These are phyloP conservation scores for Papilio glaucus DNA, from an alignment of 1,140 invertebrate genomes.

Conservation along the genomic window DNA sequence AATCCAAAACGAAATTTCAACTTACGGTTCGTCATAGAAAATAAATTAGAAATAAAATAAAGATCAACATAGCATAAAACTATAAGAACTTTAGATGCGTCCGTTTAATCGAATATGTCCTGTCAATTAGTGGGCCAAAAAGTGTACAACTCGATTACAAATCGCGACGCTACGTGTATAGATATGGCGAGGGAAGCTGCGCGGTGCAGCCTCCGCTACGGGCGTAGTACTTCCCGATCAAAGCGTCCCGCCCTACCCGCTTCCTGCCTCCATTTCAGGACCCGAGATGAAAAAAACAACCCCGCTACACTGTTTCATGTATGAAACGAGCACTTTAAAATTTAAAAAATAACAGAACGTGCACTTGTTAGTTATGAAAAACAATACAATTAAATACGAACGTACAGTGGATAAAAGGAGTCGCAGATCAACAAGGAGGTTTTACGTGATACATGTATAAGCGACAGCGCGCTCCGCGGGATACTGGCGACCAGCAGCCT, in stretches of 20 bases:
- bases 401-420: conserved; percentile 47
- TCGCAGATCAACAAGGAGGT: conserved; percentile 41
- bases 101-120: not conserved
- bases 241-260: conserved; percentile 68
- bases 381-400: conserved; percentile 34
- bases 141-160: conserved; percentile 38
- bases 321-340: conserved; percentile 62
- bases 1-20: not conserved
- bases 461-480: conserved; percentile 73
- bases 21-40: not conserved
- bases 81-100: not conserved
- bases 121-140: conserved; percentile 9
- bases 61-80: not conserved
- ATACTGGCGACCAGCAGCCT: conserved; percentile 76
- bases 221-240: conserved; percentile 71
- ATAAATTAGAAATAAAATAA: not conserved
- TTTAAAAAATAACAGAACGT: conserved; percentile 44
- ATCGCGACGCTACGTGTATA: conserved; percentile 44
- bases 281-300: conserved; percentile 36
- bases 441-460: conserved; percentile 61
- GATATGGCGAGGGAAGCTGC: conserved; percentile 74
- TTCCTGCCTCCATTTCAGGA: conserved; percentile 56
- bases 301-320: conserved; percentile 54
- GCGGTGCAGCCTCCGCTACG: conserved; percentile 71
- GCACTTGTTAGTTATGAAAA: conserved; percentile 53